phyloP scores from a whole-genome alignment of 2,888 invertebrate species.

The Prosapia bicincta region DNA sequence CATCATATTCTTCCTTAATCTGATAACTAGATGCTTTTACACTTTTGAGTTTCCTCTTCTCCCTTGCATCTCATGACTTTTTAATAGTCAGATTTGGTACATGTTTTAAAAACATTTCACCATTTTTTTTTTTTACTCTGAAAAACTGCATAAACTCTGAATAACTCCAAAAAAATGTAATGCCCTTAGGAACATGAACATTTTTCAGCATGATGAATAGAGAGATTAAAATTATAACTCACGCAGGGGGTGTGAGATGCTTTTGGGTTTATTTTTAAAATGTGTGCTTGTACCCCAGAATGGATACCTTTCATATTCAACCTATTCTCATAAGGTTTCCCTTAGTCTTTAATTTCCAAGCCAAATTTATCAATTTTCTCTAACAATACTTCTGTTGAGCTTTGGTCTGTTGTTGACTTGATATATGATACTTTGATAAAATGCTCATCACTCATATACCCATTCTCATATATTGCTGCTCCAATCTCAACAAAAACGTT shows the following conservation, averaged over 20 bases:
- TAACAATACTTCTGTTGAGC: slow-evolving; percentile 20
- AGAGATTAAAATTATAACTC: no score
- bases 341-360: slow-evolving; percentile 33
- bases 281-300: slow-evolving; percentile 26
- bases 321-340: slow-evolving; percentile 37
- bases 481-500: slow-evolving; percentile 10
- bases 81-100: slow-evolving; percentile 11
- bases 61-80: slow-evolving; percentile 13
- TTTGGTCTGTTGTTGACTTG: slow-evolving; percentile 25
- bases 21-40: neutral
- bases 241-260: slow-evolving; percentile 32
- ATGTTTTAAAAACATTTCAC: slow-evolving; percentile 27
- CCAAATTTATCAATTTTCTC: slow-evolving; percentile 25
- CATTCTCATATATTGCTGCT: slow-evolving; percentile 9
- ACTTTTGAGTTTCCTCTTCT: slow-evolving; percentile 3
- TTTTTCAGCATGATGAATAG: no score
- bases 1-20: slow-evolving; percentile 4
- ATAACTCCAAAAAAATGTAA: no score
- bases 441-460: slow-evolving; percentile 8
- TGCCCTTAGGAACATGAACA: no score
- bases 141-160: slow-evolving; percentile 20
- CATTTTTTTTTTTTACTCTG: slow-evolving; percentile 3
- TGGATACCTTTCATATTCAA: slow-evolving; percentile 34
- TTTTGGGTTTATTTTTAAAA: slow-evolving; percentile 33
- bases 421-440: no score